Percentiles rank a stretch among this genome's conserved stretches.
Conservation (phyloP, 2,797 vertebrate genomes). For the Crenichthys baileyi region DNA sequence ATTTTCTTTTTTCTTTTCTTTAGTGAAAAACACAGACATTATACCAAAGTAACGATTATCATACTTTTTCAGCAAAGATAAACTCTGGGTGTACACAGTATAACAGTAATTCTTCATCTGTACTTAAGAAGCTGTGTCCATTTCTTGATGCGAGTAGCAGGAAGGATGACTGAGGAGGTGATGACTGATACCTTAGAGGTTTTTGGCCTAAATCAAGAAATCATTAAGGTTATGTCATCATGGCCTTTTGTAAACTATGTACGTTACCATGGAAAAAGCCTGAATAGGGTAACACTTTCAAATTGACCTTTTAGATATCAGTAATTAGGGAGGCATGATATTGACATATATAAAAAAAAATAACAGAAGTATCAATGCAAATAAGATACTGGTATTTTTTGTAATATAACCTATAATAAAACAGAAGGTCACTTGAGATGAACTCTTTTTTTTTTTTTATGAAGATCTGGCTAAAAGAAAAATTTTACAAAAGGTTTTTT, state of each 20-base stretch:
- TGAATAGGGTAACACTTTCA: neutral
- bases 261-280: neutral
- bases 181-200: neutral
- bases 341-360: neutral
- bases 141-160: neutral
- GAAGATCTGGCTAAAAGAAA: neutral
- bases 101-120: conserved; percentile 2
- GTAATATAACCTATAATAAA: neutral
- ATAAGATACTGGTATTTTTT: neutral
- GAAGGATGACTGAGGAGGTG: neutral
- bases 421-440: neutral
- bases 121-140: neutral
- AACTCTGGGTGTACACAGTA: neutral
- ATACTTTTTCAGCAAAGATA: neutral
- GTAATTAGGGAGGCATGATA: neutral
- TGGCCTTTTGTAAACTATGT: neutral
- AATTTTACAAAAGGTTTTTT: too few relatives aligned
- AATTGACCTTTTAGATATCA: neutral
- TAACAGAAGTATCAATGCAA: neutral
- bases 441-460: neutral
- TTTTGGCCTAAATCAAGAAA: neutral
- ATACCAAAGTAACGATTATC: neutral
- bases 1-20: neutral
- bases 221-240: neutral
- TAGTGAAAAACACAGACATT: neutral